Base-by-base conservation (phyloP, 2,888 invertebrate genomes). In the Schrankia costaestrigalis region DNA sequence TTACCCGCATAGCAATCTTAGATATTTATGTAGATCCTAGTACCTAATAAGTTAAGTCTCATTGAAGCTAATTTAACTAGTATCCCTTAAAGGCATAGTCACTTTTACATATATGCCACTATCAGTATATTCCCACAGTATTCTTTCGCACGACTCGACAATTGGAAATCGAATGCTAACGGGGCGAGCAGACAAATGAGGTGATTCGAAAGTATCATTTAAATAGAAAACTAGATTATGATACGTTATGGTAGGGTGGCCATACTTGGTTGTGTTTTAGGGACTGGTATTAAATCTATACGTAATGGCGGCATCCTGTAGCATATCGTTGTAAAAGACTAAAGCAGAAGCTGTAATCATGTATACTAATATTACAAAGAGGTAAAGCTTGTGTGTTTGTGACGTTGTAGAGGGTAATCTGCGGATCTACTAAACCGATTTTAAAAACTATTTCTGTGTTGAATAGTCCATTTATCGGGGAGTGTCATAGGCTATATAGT, bases 171-270 rank as follows among this genome's bases (percentile, higher is more conserved):
- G 52, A 42, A 45, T 46, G 31, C 35, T 44, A 46, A 46, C 54
- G 35, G 34, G 49, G 42, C 51, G 8, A 47, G 52, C 55, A 51
- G 65, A 66, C 66, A 61, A 65, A 67, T 67, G 60, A 58, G 63
- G 63, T 51, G 41, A 58, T 65, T 57, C 42, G 67, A 69, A 66
- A 69, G 66, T 57, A 60, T 62, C 56, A 67, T 66, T 68, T 70
- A 66, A 67, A 69, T 65, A 65, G 69, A 67, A 68, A 69, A 66
- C 69, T 59, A 49, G 67, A 65, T 53, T 58, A 45, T 59, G 51
- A 62, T 40, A 54, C 52, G 46, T 39, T 50, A 37, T 35, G 39
- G 23, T 47, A 53, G 45, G 18, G 41, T 30, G 23, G 25, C 56
- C 53, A 56, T 15, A 28, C 30, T 39, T 26, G 6, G 1, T n/a